Percentiles rank a stretch among this genome's conserved stretches.
Conservation (phyloP, 2,888 invertebrate genomes). For the Zaprionus bogoriensis region DNA sequence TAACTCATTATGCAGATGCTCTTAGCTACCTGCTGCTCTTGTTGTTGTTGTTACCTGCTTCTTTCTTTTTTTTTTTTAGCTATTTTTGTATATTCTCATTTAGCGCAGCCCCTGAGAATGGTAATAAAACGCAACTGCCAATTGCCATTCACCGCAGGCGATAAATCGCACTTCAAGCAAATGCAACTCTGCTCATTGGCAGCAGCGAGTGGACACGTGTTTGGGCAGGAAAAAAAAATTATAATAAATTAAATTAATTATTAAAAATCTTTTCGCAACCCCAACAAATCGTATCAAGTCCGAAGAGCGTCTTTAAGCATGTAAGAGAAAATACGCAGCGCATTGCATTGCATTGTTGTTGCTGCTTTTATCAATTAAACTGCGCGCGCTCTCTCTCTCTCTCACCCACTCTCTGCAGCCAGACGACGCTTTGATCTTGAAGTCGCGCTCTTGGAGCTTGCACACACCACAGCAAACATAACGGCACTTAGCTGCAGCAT, state of each 20-base stretch:
- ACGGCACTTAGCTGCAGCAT: conserved; percentile 50
- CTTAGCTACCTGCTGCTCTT: not conserved
- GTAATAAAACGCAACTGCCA: too few relatives aligned
- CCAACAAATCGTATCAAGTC: too few relatives aligned
- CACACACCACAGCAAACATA: conserved; percentile 53
- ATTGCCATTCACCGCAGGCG: conserved; percentile 4
- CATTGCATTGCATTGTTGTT: not conserved
- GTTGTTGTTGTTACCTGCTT: not conserved
- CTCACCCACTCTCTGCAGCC: not conserved
- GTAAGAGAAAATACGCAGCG: not conserved
- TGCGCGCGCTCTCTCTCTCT: conserved; percentile 15
- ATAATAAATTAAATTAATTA: too few relatives aligned
- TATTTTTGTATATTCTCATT: too few relatives aligned
- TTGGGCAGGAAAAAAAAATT: not conserved
- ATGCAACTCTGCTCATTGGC: not conserved
- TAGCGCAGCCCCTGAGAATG: too few relatives aligned
- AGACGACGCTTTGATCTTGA: too few relatives aligned
- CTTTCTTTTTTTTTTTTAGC: too few relatives aligned
- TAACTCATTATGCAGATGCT: too few relatives aligned
- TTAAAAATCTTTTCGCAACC: too few relatives aligned
- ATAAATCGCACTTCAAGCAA: not conserved
- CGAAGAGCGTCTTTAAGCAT: too few relatives aligned
- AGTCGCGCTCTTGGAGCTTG: conserved; percentile 7
- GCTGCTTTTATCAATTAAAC: not conserved
- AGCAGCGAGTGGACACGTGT: too few relatives aligned